Evolutionary conservation across 2,888 invertebrate species (phyloP).

Genomic region (Tipula lateralis): DNA sequence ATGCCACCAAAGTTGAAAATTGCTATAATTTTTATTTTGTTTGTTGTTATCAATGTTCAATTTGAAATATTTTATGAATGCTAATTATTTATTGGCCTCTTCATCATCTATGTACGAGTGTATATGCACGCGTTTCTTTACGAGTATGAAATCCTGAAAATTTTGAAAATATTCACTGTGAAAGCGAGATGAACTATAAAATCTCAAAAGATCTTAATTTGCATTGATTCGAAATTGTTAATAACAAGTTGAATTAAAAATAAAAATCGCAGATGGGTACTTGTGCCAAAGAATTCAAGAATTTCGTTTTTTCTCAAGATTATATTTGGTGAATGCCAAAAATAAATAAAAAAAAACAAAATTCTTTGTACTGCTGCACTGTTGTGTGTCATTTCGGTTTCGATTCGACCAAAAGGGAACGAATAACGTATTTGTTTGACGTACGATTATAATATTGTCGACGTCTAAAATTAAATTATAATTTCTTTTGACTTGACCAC

Average conservation of each 20-base stretch:
- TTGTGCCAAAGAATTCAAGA: background rate
- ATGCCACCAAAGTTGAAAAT: conserved; percentile 26
- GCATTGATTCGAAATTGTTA: background rate
- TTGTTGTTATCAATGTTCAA: conserved; percentile 25
- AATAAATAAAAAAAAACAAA: background rate
- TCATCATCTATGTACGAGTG: background rate
- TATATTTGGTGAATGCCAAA: conserved; percentile 11
- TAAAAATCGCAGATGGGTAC: background rate
- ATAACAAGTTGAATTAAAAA: background rate
- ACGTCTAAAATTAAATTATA: background rate
- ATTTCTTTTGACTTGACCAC: background rate
- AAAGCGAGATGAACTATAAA: background rate
- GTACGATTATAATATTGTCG: background rate
- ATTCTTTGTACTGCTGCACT: background rate
- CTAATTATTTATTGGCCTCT: background rate
- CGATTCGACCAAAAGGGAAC: background rate
- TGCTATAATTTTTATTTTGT: background rate
- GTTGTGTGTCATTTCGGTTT: background rate
- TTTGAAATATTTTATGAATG: conserved; percentile 7
- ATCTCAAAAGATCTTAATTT: background rate
- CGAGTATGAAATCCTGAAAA: background rate
- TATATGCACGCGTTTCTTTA: background rate
- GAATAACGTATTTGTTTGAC: background rate
- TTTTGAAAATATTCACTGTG: background rate
- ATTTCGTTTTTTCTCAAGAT: background rate